Base-by-base conservation (phyloP, 2,113 vertebrate species). In the Neopipo cinnamomea region DNA sequence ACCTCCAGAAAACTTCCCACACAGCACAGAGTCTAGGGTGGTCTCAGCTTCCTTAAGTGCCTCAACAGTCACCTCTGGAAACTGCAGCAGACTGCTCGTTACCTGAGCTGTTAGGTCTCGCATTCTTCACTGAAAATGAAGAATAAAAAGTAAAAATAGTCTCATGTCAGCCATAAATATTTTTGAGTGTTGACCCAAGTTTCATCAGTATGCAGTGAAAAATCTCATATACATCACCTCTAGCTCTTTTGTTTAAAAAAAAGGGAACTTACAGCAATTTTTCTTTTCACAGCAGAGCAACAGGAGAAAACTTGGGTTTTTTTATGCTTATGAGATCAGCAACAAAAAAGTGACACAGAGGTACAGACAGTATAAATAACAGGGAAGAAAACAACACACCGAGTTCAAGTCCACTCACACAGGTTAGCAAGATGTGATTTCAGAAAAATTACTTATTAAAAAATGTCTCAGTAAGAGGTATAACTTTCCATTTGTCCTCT, bases 81-180 rank as follows among this genome's bases (percentile, higher is more conserved):
- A 99, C 20, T 96, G 98, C 97, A 99, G 98, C 94, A 99, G 97
- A 93, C 98, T 98, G 98, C 99, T 99, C n/a, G 98, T 99, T 97
- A 99, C 98, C 91, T 98, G 98, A 58, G 99, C 99, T 1, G 95
- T 97, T 95, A 99, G 97, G 95, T 99, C 98, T 98, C 93, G 97
- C 99, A 99, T 99, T 91, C 92, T 98, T 98, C 98, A 97, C 98
- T 98, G 93, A 14, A 96, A 95, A 93, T 16, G 97, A 71, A 96
- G 15, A 88, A 59, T 75, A 33, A 59, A 12, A 50, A 3, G 5
- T 25, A 87, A 44, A 68, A n/a, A 10, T 3, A 59, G 22, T 68
- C 27, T 53, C 46, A 6, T 7, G 46, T 82, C 58, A 97, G 35
- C 25, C 72, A 72, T 22, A 62, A 83, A 24, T 15, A 41, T 19